These are phyloP conservation scores for Plotosus lineatus DNA, from an alignment of 2,113 vertebrate genomes.

Conservation along the genomic window DNA sequence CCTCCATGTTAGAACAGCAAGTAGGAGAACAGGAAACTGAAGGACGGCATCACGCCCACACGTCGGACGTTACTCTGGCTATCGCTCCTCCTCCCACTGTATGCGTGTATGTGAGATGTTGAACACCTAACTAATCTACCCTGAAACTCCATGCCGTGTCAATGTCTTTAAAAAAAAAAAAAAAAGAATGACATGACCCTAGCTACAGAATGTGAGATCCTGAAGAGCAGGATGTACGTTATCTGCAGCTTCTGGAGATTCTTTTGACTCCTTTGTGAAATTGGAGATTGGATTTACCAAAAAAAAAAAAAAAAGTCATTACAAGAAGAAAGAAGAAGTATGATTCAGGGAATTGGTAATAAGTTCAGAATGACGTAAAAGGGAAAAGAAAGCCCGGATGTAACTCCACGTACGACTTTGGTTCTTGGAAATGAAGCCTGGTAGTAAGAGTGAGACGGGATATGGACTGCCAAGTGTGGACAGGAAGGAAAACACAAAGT, in stretches of 20 bases:
- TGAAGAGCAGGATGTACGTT: too few relatives aligned
- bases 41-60: neutral
- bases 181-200: too few relatives aligned
- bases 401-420: too few relatives aligned
- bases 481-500: slow-evolving; percentile 59
- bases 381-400: neutral
- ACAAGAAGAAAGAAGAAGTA: neutral
- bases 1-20: neutral
- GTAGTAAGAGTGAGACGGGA: neutral
- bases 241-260: too few relatives aligned
- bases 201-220: too few relatives aligned
- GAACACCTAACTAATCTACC: neutral
- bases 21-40: slow-evolving; percentile 27
- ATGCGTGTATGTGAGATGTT: neutral
- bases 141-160: neutral
- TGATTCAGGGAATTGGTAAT: too few relatives aligned
- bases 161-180: neutral
- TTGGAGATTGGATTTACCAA: too few relatives aligned
- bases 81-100: neutral
- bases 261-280: too few relatives aligned
- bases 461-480: neutral
- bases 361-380: neutral
- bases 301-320: neutral
- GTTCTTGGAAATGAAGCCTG: neutral
- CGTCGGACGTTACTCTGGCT: neutral